A percentile compares a stretch with the other conserved stretches of the same genome.
Conservation (phyloP, 35 echinoderm and acorn worm genomes). For the Apostichopus japonicus region DNA sequence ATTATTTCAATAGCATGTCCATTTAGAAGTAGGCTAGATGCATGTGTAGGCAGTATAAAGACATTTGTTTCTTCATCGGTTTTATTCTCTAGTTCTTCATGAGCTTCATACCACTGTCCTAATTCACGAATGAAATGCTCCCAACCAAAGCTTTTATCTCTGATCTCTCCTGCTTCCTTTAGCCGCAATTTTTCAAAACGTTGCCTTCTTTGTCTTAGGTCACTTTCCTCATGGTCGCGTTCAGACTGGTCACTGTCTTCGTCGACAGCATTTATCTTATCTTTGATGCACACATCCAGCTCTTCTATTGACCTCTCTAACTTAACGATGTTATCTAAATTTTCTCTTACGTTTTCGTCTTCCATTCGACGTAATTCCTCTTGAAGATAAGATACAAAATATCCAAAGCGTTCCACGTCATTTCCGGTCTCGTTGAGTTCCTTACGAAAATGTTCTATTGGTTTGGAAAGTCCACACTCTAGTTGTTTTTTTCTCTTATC, state of each 20-base stretch:
- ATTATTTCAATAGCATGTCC: conserved; percentile 31
- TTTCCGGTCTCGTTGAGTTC: neutral
- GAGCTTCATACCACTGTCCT: conserved; percentile 18
- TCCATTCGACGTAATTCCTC: neutral
- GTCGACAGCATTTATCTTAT: neutral
- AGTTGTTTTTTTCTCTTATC: conserved; percentile 33
- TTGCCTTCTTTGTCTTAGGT: neutral
- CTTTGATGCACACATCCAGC: neutral
- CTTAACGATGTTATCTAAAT: neutral
- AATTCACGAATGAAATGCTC: conserved; percentile 28
- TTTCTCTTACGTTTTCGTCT: neutral
- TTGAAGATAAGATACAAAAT: neutral
- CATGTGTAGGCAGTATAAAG: neutral
- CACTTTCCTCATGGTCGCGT: neutral
- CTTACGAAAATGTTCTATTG: neutral
- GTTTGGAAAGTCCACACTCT: neutral
- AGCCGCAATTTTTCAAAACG: neutral
- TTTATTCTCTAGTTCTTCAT: neutral
- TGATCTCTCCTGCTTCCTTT: neutral
- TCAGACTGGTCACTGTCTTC: neutral
- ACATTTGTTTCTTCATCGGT: neutral
- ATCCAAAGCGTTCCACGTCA: neutral
- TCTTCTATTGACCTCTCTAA: neutral
- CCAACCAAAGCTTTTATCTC: conserved; percentile 13
- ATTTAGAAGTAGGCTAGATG: neutral